Conservation (phyloP, 30 jellyfish, hydroid and myxozoan genomes). For the Pelagia noctiluca region DNA sequence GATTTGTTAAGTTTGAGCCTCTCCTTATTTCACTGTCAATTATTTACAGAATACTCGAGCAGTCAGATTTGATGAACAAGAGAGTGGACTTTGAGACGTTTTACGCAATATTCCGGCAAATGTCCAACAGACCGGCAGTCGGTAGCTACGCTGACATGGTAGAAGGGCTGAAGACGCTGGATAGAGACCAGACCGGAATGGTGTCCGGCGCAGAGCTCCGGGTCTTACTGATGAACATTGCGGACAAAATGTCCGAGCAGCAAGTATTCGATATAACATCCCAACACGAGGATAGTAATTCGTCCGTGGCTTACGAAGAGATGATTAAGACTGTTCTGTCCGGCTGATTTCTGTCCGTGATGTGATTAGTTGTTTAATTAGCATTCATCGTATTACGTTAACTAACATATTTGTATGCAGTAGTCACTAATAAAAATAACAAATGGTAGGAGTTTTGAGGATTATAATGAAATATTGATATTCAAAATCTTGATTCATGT, state of each 20-base stretch:
- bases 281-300: conserved; percentile 93
- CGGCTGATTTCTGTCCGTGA: too few relatives aligned
- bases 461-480: too few relatives aligned
- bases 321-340: conserved; percentile 84
- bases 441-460: too few relatives aligned
- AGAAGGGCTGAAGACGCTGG: conserved; percentile 93
- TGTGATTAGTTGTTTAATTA: too few relatives aligned
- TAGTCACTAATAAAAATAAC: too few relatives aligned
- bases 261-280: conserved; percentile 74
- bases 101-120: conserved; percentile 72
- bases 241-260: conserved; percentile 94
- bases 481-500: too few relatives aligned
- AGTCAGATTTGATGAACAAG: conserved; percentile 1
- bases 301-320: conserved; percentile 86
- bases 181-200: conserved; percentile 91
- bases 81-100: conserved; percentile 92
- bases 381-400: neutral
- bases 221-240: conserved; percentile 78
- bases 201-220: conserved; percentile 91
- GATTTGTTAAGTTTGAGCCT: too few relatives aligned
- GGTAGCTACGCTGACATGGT: conserved; percentile 92
- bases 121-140: conserved; percentile 73
- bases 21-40: too few relatives aligned
- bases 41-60: too few relatives aligned
- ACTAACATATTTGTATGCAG: too few relatives aligned